Conservation (phyloP, 2,797 vertebrate genomes). For the Lacerta bilineata region DNA sequence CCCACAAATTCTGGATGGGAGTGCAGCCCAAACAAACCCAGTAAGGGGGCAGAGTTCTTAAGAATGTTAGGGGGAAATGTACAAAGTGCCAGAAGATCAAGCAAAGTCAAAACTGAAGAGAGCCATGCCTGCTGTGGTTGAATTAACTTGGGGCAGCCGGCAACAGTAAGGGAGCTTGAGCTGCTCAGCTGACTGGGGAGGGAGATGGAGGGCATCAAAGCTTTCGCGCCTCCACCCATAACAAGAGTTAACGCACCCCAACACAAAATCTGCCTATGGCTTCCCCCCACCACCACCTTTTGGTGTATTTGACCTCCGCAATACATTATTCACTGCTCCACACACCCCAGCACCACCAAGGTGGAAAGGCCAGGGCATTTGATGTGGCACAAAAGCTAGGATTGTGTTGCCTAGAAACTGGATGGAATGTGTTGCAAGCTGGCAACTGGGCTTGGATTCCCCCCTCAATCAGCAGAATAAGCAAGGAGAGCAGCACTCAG, state of each 20-base stretch:
- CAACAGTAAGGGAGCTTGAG: neutral
- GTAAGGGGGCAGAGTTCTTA: no score
- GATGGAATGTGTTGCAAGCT: constrained; percentile 6
- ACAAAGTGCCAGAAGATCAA: no score
- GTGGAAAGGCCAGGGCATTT: constrained; percentile 1
- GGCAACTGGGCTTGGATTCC: neutral
- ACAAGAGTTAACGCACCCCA: neutral
- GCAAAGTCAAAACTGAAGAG: neutral
- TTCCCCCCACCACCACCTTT: no score
- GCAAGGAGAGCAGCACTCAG: constrained; percentile 10
- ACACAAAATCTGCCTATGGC: neutral
- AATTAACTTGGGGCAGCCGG: neutral
- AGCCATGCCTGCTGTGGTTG: neutral
- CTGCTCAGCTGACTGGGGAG: no score
- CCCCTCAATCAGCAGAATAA: neutral
- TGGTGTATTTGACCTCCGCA: neutral
- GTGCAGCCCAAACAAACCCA: no score
- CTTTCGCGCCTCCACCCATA: neutral
- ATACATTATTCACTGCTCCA: neutral
- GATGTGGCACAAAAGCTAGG: constrained; percentile 1
- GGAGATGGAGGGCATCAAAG: neutral
- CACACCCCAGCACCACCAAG: neutral
- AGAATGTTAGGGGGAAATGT: no score
- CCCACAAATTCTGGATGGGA: neutral
- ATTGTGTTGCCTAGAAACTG: constrained; percentile 37